Base-by-base conservation (phyloP, 2,113 vertebrate species). In the Merops nubicus region DNA sequence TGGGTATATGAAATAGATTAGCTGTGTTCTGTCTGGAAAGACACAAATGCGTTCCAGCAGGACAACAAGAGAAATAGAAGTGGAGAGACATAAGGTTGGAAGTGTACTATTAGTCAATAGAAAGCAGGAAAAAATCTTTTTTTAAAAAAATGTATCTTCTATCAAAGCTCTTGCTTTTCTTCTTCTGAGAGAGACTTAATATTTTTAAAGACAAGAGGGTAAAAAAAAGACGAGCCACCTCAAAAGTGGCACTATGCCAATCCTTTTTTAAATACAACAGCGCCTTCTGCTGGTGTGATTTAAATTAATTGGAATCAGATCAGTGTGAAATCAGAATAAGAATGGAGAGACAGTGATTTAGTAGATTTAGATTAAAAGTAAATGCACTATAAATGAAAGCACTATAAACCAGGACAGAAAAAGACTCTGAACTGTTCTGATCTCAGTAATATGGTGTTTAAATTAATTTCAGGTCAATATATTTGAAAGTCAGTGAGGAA, bases 171-270 rank as follows among this genome's bases (percentile, higher is more conserved):
- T 69, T 47, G 15, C 3, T 79, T 89, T 80, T 91, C 7, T 50
- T 76, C 16, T 42, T 10, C 1, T 54, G 22, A 15, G 18, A 56
- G 4, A 20, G 50, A 74, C 2, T 60, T 51, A 34, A 23, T 9
- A 6, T 51, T 53, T 60, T 40, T 69, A 42, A 36, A 73, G 16
- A 43, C 42, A 63, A 42, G 38, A 64, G 5, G 5, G 3, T 9
- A 43, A 36, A 29, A 11, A 26, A n/a, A 40, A 15, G 0, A 2
- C 13, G 31, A 13, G 1, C 5, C 4, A 1, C 6, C 4, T 11
- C 28, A 11, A 28, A 3, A 2, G 10, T 38, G 25, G 1, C 4
- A 51, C 6, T 48, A 43, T 54, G 8, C 2, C 4, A 22, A 26
- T 75, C 63, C 47, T 63, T 82, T 31, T 29, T 68, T 68, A 75